A percentile compares a stretch with the other conserved stretches of the same genome.
Conservation (phyloP, 2,797 vertebrate species). For the Phoxinus dragarum region DNA sequence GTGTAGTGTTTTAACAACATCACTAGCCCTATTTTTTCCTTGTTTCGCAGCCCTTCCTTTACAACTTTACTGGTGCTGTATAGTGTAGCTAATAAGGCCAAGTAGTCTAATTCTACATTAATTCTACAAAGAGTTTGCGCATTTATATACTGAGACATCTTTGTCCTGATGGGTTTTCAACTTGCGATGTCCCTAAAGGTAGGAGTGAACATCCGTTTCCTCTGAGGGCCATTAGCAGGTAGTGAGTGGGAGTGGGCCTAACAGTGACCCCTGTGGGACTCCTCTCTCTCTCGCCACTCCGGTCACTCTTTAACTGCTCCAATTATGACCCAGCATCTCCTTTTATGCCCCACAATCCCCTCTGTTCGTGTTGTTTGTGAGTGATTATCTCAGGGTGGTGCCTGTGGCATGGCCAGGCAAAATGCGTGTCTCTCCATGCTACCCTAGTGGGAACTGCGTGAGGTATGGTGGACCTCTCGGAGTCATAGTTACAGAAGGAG, state of each 20-base stretch:
- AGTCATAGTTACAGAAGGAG: conserved; percentile 9
- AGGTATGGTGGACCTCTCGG: conserved; percentile 13
- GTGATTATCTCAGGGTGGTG: conserved; percentile 65
- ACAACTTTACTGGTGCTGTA: background rate
- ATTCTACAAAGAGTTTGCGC: background rate
- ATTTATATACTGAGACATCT: background rate
- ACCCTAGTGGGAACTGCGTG: conserved; percentile 29
- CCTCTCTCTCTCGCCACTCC: conserved; percentile 50
- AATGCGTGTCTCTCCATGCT: conserved; percentile 45
- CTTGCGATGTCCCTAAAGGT: background rate
- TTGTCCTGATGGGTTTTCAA: background rate
- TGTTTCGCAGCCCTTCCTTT: background rate
- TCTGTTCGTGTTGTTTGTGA: conserved; percentile 54
- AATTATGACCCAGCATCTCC: conserved; percentile 57
- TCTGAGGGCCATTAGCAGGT: conserved; percentile 51
- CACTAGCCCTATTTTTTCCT: background rate
- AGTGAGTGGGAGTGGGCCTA: conserved; percentile 56
- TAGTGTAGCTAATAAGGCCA: background rate
- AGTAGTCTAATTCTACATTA: background rate
- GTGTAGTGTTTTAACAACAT: background rate
- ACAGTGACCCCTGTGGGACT: conserved; percentile 59
- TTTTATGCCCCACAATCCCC: conserved; percentile 53
- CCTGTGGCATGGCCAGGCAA: conserved; percentile 56
- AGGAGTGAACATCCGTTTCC: conserved; percentile 17
- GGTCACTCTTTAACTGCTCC: conserved; percentile 57